Evolutionary conservation across 2,797 vertebrate species (phyloP).

Genomic region (Buceros bicornis): DNA sequence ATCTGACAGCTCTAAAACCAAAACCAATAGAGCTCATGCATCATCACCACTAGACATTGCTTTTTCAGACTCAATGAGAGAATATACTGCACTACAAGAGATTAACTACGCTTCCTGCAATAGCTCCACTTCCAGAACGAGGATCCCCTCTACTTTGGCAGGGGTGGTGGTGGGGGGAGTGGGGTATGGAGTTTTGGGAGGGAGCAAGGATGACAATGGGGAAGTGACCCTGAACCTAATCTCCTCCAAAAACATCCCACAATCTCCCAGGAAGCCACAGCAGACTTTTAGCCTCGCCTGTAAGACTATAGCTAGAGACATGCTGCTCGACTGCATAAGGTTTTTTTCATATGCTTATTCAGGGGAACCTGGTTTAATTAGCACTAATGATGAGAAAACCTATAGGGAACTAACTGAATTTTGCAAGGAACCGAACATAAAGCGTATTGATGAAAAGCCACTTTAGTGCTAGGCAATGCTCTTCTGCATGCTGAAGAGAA

Average conservation of each 20-base stretch:
- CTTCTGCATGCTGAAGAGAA: conserved; percentile 39
- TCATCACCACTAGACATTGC: background rate
- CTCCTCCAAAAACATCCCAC: background rate
- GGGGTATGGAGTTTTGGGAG: too few relatives aligned
- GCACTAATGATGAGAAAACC: conserved; percentile 55
- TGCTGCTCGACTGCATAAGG: background rate
- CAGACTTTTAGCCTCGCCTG: background rate
- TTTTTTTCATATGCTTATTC: background rate
- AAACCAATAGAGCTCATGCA: conserved; percentile 4
- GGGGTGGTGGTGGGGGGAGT: too few relatives aligned
- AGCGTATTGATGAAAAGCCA: conserved; percentile 13
- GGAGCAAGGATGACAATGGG: background rate
- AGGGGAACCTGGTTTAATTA: conserved; percentile 38
- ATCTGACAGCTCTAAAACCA: background rate
- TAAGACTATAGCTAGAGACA: background rate
- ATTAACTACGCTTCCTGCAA: background rate
- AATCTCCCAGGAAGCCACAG: background rate
- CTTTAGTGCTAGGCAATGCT: background rate
- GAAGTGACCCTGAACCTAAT: background rate
- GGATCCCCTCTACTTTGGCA: background rate
- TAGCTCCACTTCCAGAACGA: background rate
- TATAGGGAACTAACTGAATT: conserved; percentile 32
- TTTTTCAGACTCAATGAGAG: background rate
- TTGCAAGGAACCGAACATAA: conserved; percentile 29
- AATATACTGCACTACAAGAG: background rate